phyloP scores from a whole-genome alignment of 2,888 invertebrate genomes.

The Euplagia quadripunctaria region DNA sequence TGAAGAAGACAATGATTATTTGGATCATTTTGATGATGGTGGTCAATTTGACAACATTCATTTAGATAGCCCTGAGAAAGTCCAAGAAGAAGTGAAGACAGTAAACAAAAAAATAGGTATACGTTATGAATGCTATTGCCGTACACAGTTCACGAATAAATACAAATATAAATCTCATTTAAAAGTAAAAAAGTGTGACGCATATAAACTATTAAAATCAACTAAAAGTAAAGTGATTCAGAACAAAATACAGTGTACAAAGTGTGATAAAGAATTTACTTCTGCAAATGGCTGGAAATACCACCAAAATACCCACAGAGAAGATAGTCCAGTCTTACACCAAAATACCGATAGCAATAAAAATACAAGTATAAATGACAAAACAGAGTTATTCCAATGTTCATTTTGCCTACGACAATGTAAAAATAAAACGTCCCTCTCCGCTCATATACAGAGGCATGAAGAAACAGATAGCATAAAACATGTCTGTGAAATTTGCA shows the following conservation, averaged over 20 bases:
- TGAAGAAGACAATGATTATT: slow-evolving; percentile 34
- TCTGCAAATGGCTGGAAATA: slow-evolving; percentile 44
- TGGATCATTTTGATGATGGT: slow-evolving; percentile 44
- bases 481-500: slow-evolving; percentile 72
- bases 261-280: slow-evolving; percentile 54
- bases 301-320: slow-evolving; percentile 44
- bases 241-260: slow-evolving; percentile 40
- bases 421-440: slow-evolving; percentile 67
- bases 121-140: slow-evolving; percentile 43
- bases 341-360: background rate
- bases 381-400: slow-evolving; percentile 62
- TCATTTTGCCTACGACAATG: slow-evolving; percentile 75
- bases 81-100: background rate
- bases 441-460: slow-evolving; percentile 70
- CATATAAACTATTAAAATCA: slow-evolving; percentile 40
- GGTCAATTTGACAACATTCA: slow-evolving; percentile 14
- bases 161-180: slow-evolving; percentile 49
- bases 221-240: slow-evolving; percentile 30
- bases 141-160: slow-evolving; percentile 39
- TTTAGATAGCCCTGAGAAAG: slow-evolving; percentile 24
- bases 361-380: slow-evolving; percentile 35
- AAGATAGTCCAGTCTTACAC: background rate
- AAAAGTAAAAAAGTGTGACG: slow-evolving; percentile 47
- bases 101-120: slow-evolving; percentile 21
- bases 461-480: slow-evolving; percentile 62